These are phyloP conservation scores for Battus philenor DNA, from an alignment of 1,140 invertebrate genomes.

Conservation along the genomic window DNA sequence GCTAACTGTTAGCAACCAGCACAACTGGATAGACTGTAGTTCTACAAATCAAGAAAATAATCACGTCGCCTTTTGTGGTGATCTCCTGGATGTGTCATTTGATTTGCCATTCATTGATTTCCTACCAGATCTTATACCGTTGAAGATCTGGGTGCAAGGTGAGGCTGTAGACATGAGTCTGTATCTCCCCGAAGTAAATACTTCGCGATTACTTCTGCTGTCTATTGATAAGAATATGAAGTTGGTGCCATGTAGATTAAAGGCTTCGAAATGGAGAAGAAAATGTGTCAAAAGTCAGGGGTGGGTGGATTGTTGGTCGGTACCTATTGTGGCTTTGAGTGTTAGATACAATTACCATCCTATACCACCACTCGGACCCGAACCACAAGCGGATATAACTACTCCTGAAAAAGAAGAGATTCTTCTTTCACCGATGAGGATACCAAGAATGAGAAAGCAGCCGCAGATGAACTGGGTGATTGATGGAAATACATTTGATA, in stretches of 20 bases:
- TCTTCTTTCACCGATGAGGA: constrained; percentile 91
- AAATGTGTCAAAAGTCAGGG: constrained; percentile 86
- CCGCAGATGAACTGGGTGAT: constrained; percentile 81
- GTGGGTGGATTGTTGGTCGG: constrained; percentile 97
- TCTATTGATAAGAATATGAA: constrained; percentile 94
- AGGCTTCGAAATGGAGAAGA: constrained; percentile 88
- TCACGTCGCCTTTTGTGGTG: constrained; percentile 94
- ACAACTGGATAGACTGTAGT: constrained; percentile 99
- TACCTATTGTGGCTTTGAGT: constrained; percentile 93
- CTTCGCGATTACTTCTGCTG: constrained; percentile 87
- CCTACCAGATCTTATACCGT: constrained; percentile 88
- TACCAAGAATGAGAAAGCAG: constrained; percentile 85
- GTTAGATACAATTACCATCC: constrained; percentile 95
- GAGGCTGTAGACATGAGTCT: constrained; percentile 93
- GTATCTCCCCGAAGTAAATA: constrained; percentile 94
- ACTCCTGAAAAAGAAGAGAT: constrained; percentile 96
- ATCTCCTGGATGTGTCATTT: constrained; percentile 94
- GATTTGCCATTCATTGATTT: constrained; percentile 95
- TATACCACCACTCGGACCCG: constrained; percentile 88
- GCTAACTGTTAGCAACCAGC: constrained; percentile 95
- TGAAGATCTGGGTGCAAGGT: constrained; percentile 96
- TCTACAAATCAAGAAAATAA: constrained; percentile 96
- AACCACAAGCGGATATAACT: constrained; percentile 92
- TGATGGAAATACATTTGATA: constrained; percentile 89
- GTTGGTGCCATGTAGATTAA: constrained; percentile 79